Conservation (phyloP, 2,888 invertebrate genomes). For the Apodemia mormo region DNA sequence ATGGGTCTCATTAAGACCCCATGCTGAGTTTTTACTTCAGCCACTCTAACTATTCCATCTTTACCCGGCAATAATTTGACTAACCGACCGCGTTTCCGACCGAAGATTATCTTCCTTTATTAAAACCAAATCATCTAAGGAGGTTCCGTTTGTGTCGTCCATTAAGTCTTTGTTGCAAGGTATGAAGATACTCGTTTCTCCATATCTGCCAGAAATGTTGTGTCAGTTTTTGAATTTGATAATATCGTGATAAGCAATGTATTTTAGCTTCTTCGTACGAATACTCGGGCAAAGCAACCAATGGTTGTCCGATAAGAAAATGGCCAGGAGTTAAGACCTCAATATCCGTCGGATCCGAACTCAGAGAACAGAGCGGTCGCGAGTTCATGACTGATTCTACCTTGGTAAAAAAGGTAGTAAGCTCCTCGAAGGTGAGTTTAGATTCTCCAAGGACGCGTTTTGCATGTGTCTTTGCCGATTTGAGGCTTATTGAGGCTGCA, state of each 20-base stretch:
- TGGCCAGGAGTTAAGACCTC: too few species aligned
- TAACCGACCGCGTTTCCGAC: not conserved
- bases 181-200: conserved; percentile 34
- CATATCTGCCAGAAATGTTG: conserved; percentile 38
- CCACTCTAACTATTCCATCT: not conserved
- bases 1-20: too few species aligned
- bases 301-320: conserved; percentile 39
- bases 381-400: not conserved
- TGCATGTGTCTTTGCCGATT: too few species aligned
- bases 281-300: conserved; percentile 30
- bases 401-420: too few species aligned
- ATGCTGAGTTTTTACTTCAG: not conserved
- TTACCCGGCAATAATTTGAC: not conserved
- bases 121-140: not conserved
- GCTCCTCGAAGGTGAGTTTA: too few species aligned
- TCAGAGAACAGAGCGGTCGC: not conserved
- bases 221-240: conserved; percentile 34
- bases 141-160: not conserved
- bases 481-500: too few species aligned
- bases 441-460: too few species aligned
- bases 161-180: conserved; percentile 24
- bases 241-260: conserved; percentile 34
- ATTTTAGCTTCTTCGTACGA: conserved; percentile 30
- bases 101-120: not conserved
- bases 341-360: too few species aligned